Conservation (phyloP, 2,797 vertebrate species). For the Gila robusta region DNA sequence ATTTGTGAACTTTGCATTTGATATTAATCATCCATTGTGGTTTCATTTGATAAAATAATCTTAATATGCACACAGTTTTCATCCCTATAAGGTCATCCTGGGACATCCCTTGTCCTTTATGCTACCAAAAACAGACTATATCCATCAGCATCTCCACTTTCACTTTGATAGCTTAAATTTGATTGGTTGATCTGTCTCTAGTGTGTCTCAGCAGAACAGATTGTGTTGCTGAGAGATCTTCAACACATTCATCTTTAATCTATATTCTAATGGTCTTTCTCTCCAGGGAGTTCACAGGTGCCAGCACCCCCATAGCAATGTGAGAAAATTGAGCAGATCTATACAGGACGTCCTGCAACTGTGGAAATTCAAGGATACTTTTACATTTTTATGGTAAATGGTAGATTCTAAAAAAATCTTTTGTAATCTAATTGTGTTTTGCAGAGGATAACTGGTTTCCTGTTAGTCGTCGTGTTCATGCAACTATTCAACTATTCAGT, state of each 20-base stretch:
- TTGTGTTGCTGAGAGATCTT: constrained; percentile 39
- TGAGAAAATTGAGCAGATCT: constrained; percentile 44
- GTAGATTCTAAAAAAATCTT: not conserved
- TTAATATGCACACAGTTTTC: not conserved
- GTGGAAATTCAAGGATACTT: not conserved
- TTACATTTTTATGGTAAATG: constrained; percentile 20
- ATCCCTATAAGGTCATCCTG: constrained; percentile 2
- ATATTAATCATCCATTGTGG: too few relatives aligned
- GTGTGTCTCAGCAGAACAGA: constrained; percentile 43
- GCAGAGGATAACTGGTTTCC: not conserved
- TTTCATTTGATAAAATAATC: not conserved
- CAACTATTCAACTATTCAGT: not conserved
- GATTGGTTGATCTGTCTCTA: constrained; percentile 64
- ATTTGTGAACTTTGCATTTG: not conserved
- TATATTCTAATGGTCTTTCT: constrained; percentile 61
- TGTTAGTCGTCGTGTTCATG: not conserved
- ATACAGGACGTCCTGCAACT: constrained; percentile 7
- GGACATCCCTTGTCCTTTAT: constrained; percentile 59
- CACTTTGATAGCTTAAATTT: constrained; percentile 60
- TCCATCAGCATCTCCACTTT: constrained; percentile 42
- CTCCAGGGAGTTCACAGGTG: constrained; percentile 56
- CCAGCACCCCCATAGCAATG: constrained; percentile 26
- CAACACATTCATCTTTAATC: constrained; percentile 58
- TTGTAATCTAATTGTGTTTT: not conserved
- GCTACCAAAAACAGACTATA: constrained; percentile 56